These are phyloP conservation scores for Nephrotoma flavescens DNA, from an alignment of 2,888 invertebrate species.

Conservation along the genomic window DNA sequence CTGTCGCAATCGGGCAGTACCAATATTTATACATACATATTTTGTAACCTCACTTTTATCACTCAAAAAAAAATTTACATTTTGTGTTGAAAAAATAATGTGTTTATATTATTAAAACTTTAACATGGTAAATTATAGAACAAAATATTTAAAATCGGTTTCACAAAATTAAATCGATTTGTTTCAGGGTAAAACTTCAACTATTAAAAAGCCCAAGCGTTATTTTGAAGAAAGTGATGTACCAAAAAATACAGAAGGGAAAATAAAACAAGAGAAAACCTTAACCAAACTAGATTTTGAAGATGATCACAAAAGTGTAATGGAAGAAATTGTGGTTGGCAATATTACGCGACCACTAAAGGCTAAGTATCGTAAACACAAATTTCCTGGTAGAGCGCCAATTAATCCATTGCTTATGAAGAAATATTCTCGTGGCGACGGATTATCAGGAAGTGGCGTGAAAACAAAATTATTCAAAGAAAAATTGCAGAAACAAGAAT, in stretches of 20 bases:
- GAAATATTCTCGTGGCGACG: slow-evolving; percentile 49
- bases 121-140: background rate
- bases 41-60: background rate
- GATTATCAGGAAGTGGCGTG: slow-evolving; percentile 40
- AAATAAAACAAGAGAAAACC: background rate
- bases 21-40: background rate
- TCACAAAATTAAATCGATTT: background rate
- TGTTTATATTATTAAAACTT: background rate
- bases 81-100: background rate
- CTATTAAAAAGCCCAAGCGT: slow-evolving; percentile 12
- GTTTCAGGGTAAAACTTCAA: slow-evolving; percentile 7
- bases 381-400: slow-evolving; percentile 9
- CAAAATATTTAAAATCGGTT: background rate
- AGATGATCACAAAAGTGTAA: background rate
- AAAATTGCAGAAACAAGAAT: slow-evolving; percentile 48
- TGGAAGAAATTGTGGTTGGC: background rate
- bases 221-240: slow-evolving; percentile 12
- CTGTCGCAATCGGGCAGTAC: background rate
- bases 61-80: background rate
- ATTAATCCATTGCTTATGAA: slow-evolving; percentile 15
- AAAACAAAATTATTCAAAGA: slow-evolving; percentile 45
- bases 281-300: background rate
- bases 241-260: slow-evolving; percentile 12
- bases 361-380: background rate
- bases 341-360: background rate